Evolutionary conservation across 2,888 invertebrate genomes (phyloP), one percentile per base, ranked within the genome.

Genomic region (Zygogramma bicolorata): DNA sequence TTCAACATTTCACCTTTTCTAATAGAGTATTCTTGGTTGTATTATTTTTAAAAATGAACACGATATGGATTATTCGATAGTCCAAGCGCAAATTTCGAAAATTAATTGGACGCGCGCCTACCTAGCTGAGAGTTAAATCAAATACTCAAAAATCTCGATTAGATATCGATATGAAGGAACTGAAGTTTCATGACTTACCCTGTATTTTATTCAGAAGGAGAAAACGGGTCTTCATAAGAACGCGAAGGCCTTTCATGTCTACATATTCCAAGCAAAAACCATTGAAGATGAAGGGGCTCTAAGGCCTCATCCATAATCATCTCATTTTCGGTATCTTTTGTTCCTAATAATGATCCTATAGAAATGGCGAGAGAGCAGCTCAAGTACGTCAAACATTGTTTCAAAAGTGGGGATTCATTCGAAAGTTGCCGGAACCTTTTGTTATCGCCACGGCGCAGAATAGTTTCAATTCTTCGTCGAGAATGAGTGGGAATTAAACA

Each of bases 261-360:
- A 72, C 72, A 76, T 68, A 70, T 70, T 72, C 71, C 67, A 40
- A 61, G 76, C 74, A 74, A 76, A 74, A 76, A 72, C 74, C 75
- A 68, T 74, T 70, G 74, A 70, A 74, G 74, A 74, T 74, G 74
- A 76, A 72, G 72, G n/a, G 74, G 74, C 68, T 63, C 74, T 60
- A 70, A 74, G 74, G 83, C 84, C 84, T 83, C 85, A 85, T 86
- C 85, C 83, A 85, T 85, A 86, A 86, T 86, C 86, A 86, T 86
- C 86, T 86, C 86, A 85, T 86, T 86, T 85, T 84, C 83, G 81
- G 81, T 84, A 85, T 85, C 87, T 86, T 87, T 87, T 87, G 87
- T 87, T 86, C 86, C 82, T 85, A 85, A 86, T 86, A 87, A 86
- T 86, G 86, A 87, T 85, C 83, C 85, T 79, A 84, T 82, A 80